Conservation (phyloP, 2,797 vertebrate species). For the Xiphorhynchus erythropygius region DNA sequence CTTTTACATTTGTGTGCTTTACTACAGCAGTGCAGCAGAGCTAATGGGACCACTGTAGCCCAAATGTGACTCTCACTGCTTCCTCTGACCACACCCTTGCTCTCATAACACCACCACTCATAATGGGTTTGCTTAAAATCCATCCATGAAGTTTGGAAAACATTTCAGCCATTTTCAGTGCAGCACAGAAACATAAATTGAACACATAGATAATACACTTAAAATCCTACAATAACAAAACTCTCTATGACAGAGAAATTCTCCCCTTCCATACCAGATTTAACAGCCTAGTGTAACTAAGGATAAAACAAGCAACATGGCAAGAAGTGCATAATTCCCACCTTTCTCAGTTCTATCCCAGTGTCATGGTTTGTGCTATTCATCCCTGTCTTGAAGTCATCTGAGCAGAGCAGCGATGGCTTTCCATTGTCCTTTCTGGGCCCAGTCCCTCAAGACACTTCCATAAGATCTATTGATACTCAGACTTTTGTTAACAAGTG, state of each 20-base stretch:
- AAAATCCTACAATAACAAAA: background rate
- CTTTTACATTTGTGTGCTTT: background rate
- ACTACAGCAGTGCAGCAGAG: background rate
- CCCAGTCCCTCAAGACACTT: background rate
- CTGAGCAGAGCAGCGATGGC: background rate
- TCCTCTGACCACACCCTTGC: background rate
- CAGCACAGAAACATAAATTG: background rate
- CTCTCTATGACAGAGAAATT: background rate
- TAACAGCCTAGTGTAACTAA: background rate
- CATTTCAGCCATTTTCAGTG: background rate
- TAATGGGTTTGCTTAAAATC: background rate
- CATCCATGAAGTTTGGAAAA: background rate
- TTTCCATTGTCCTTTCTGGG: background rate
- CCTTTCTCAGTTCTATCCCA: background rate
- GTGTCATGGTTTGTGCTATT: background rate
- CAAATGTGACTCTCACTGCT: background rate
- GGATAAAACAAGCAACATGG: background rate
- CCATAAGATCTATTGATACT: background rate
- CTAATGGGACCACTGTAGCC: fast-evolving
- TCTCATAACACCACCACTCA: background rate
- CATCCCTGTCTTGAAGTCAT: background rate
- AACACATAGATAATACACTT: background rate
- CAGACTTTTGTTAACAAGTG: background rate
- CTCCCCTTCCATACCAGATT: background rate
- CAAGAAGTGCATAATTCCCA: background rate